Percentiles rank a stretch among this genome's conserved stretches.
These are phyloP conservation scores for Xerus rutilus DNA, from an alignment of 2,797 vertebrate genomes.

Conservation along the genomic window DNA sequence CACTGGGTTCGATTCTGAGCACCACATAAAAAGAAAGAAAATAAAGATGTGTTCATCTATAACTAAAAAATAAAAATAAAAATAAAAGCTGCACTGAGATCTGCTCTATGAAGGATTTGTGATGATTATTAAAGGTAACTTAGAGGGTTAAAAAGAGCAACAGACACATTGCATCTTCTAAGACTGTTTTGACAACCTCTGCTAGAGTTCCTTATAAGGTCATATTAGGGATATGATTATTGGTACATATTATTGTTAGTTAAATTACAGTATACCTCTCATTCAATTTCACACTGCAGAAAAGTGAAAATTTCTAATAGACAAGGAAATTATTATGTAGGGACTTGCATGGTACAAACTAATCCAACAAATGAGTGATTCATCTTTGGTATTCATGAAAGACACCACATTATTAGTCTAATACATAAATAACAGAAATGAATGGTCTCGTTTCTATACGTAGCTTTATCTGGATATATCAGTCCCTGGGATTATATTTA, in stretches of 20 bases:
- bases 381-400: conserved; percentile 63
- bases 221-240: conserved; percentile 66
- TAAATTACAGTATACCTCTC: conserved; percentile 75
- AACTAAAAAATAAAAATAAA: too few species aligned
- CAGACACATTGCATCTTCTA: conserved; percentile 44
- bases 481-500: conserved; percentile 40
- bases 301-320: conserved; percentile 72
- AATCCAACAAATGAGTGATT: conserved; percentile 75
- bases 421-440: conserved; percentile 74
- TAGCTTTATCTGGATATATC: conserved; percentile 56
- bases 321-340: conserved; percentile 75
- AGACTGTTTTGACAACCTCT: conserved; percentile 76
- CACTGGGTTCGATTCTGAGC: too few species aligned
- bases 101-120: conserved; percentile 50
- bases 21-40: too few species aligned
- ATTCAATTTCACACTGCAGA: conserved; percentile 57
- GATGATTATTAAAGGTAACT: conserved; percentile 71
- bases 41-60: too few species aligned
- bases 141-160: conserved; percentile 71
- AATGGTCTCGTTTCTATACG: conserved; percentile 54
- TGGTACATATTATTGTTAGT: conserved; percentile 67
- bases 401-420: conserved; percentile 68
- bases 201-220: conserved; percentile 65
- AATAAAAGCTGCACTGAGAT: conserved; percentile 13
- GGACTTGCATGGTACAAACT: conserved; percentile 14